Evolutionary conservation across 1,140 invertebrate genomes (phyloP).

Genomic region (Drosophila jambulina): DNA sequence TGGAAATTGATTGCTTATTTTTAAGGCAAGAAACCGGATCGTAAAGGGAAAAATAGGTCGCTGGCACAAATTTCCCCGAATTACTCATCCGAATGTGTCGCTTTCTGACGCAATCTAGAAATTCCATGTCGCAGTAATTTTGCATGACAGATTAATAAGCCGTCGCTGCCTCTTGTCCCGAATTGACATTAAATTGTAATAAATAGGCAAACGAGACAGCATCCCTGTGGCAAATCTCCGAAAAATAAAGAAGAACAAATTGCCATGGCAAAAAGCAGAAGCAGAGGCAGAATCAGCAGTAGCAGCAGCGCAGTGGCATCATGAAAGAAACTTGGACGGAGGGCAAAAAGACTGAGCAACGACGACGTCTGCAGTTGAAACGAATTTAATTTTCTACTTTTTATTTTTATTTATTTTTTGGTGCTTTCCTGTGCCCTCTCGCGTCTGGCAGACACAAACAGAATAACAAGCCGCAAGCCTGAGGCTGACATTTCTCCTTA

Average conservation of each 20-base stretch:
- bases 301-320: conserved; percentile 11
- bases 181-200: conserved; percentile 76
- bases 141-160: conserved; percentile 55
- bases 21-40: neutral
- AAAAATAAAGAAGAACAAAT: conserved; percentile 39
- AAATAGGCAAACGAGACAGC: conserved; percentile 61
- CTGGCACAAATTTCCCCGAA: conserved; percentile 2
- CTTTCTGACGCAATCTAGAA: conserved; percentile 43
- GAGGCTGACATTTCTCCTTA: conserved; percentile 58
- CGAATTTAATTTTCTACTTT: conserved; percentile 80
- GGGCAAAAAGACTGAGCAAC: conserved; percentile 58
- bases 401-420: conserved; percentile 48
- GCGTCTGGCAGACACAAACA: conserved; percentile 60
- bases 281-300: neutral
- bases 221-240: conserved; percentile 36
- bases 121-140: conserved; percentile 51
- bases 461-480: conserved; percentile 61
- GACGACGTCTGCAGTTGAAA: conserved; percentile 74
- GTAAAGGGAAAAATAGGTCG: neutral
- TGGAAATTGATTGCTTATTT: conserved; percentile 15
- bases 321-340: conserved; percentile 18
- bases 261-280: conserved; percentile 36
- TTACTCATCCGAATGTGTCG: conserved; percentile 33
- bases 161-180: neutral
- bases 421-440: conserved; percentile 8